These are phyloP conservation scores for Hydrotaea diabolus DNA, from an alignment of 2,888 invertebrate species.

Conservation along the genomic window DNA sequence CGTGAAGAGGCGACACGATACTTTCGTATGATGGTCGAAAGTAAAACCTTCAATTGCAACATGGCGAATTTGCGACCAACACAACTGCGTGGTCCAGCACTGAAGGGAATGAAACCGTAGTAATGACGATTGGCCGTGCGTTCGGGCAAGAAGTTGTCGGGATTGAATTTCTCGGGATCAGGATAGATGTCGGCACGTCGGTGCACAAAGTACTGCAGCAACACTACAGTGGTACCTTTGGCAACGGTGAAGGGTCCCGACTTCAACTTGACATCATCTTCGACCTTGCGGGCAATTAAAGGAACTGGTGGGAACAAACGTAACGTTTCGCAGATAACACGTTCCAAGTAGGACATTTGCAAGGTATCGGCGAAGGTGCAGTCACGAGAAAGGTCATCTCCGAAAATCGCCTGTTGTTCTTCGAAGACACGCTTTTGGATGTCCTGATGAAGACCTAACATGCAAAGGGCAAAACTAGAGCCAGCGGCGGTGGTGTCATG, in stretches of 20 bases:
- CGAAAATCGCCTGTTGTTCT: slow-evolving; percentile 88
- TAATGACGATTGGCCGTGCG: slow-evolving; percentile 88
- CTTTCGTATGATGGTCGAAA: slow-evolving; percentile 87
- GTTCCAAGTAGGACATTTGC: slow-evolving; percentile 90
- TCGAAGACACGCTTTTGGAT: slow-evolving; percentile 89
- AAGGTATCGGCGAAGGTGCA: slow-evolving; percentile 89
- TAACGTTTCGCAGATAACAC: slow-evolving; percentile 89
- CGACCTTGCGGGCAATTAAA: slow-evolving; percentile 87
- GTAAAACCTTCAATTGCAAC: slow-evolving; percentile 87
- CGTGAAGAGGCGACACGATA: slow-evolving; percentile 85
- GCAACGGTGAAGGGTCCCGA: slow-evolving; percentile 85
- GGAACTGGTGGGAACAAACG: slow-evolving; percentile 91
- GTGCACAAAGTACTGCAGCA: slow-evolving; percentile 86
- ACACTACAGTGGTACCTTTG: slow-evolving; percentile 86
- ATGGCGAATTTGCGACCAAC: slow-evolving; percentile 90
- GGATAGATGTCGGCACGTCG: slow-evolving; percentile 85
- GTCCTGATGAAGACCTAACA: slow-evolving; percentile 90
- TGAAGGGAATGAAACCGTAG: slow-evolving; percentile 90
- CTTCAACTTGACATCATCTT: slow-evolving; percentile 84
- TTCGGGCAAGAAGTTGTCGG: slow-evolving; percentile 90
- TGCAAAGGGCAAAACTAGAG: slow-evolving; percentile 91
- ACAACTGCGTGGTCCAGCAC: slow-evolving; percentile 90
- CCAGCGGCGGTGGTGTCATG: slow-evolving; percentile 93
- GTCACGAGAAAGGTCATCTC: slow-evolving; percentile 86
- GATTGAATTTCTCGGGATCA: slow-evolving; percentile 87